Conservation (phyloP, 2,888 invertebrate species). For the Tuberolachnus salignus region DNA sequence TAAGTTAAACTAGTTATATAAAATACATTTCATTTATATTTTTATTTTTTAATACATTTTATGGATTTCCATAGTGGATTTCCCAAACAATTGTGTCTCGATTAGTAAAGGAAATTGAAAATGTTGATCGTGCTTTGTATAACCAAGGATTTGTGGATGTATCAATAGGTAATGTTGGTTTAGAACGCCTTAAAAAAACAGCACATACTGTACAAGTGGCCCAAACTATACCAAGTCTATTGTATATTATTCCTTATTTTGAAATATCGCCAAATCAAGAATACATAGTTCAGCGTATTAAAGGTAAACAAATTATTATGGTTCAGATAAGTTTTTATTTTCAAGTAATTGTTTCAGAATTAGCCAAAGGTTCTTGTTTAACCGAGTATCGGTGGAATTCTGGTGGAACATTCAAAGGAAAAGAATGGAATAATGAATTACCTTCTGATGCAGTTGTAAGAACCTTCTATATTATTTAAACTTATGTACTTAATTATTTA, state of each 20-base stretch:
- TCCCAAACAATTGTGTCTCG: constrained; percentile 81
- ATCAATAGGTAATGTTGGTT: constrained; percentile 72
- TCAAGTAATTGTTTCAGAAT: constrained; percentile 64
- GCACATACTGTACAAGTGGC: constrained; percentile 67
- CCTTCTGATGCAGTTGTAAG: constrained; percentile 86
- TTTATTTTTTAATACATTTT: constrained; percentile 15
- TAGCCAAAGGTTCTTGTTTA: constrained; percentile 84
- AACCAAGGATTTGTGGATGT: constrained; percentile 73
- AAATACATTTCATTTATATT: background rate
- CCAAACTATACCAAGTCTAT: constrained; percentile 66
- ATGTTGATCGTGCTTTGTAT: constrained; percentile 73
- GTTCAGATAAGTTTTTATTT: background rate
- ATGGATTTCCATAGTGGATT: constrained; percentile 70
- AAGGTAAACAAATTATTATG: constrained; percentile 62
- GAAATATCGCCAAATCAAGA: constrained; percentile 84
- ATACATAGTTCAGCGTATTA: constrained; percentile 80
- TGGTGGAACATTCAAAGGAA: constrained; percentile 75
- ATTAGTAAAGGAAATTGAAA: constrained; percentile 75
- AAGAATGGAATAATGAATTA: constrained; percentile 80
- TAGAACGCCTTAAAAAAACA: constrained; percentile 77
- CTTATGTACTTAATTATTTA: constrained; percentile 32
- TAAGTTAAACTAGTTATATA: constrained; percentile 26
- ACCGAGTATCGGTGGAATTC: constrained; percentile 88
- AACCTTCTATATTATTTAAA: constrained; percentile 46
- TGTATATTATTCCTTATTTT: constrained; percentile 77